Evolutionary conservation across 2,888 invertebrate genomes (phyloP), one percentile per base, ranked within the genome.

Genomic region (Cryptus armator): DNA sequence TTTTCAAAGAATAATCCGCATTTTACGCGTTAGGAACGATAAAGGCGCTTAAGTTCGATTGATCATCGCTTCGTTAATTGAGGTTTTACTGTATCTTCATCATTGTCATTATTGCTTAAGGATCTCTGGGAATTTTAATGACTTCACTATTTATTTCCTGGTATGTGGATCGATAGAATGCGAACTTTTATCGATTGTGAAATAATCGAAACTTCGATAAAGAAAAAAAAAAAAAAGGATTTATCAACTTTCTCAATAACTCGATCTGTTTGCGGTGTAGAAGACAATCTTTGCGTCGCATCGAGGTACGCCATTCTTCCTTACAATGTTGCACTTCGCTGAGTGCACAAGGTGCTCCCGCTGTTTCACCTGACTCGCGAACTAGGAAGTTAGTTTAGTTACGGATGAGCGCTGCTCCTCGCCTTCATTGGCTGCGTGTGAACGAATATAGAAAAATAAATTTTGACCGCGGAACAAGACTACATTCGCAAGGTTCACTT

Each of bases 371-470:
- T 37, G 59, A 59, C 29, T 59, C 59, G 12, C 29, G 24, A 62
- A 14, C 62, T 81, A 78, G 70, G 43, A 66, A 76, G 79, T 79
- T 75, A 59, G 75, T 82, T 37, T 82, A 79, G 81, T 82, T 44
- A 85, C 85, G 85, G 82, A 85, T 78, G 81, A 85, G 78, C 82
- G 75, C 76, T 48, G 71, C 64, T 64, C 74, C 51, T 43, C 75
- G 70, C 51, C 32, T 6, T 53, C 19, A 44, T 59, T 71, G 72
- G 64, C 75, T 14, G 51, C 14, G 51, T 53, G 84, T 44, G 68
- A 81, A 78, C 59, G 37, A 43, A 64, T 37, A 46, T 10, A 51
- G 10, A 16, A 46, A 78, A 67, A 37, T 5, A 51, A 76, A 32
- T 70, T 78, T 68, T 64, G 43, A 62, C n/a, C 48, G 19, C n/a